Conservation (phyloP, 2,113 vertebrate species). For the Pelusios castaneus region DNA sequence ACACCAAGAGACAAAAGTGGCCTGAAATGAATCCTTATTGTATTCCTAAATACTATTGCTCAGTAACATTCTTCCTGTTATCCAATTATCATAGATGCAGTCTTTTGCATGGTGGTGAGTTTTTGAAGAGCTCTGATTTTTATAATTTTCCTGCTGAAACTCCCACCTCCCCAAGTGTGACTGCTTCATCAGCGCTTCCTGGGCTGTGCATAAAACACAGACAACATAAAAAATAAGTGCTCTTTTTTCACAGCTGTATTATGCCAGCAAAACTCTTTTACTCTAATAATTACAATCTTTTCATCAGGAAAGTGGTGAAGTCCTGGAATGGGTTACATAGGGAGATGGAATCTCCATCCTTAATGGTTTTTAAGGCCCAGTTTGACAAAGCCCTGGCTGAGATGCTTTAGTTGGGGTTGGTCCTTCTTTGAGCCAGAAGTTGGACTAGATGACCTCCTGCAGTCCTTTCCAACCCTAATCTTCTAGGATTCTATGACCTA, state of each 20-base stretch:
- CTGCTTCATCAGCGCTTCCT: conserved; percentile 50
- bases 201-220: not conserved
- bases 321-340: no score
- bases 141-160: not conserved
- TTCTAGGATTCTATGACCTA: no score
- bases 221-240: conserved; percentile 15
- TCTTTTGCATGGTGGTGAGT: not conserved
- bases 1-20: conserved; percentile 47
- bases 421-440: no score
- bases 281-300: no score
- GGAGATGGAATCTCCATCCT: no score
- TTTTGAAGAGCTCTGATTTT: conserved; percentile 24
- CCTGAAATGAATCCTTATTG: conserved; percentile 55
- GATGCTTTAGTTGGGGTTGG: no score
- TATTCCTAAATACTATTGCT: conserved; percentile 42
- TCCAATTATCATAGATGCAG: conserved; percentile 24
- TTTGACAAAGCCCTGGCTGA: no score
- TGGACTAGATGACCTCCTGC: no score
- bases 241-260: conserved; percentile 32
- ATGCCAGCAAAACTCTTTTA: conserved; percentile 20
- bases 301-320: no score
- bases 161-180: not conserved
- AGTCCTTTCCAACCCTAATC: no score
- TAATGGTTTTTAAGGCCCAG: no score
- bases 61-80: conserved; percentile 35